Conservation (phyloP, 2,113 vertebrate genomes). For the Ictalurus punctatus region DNA sequence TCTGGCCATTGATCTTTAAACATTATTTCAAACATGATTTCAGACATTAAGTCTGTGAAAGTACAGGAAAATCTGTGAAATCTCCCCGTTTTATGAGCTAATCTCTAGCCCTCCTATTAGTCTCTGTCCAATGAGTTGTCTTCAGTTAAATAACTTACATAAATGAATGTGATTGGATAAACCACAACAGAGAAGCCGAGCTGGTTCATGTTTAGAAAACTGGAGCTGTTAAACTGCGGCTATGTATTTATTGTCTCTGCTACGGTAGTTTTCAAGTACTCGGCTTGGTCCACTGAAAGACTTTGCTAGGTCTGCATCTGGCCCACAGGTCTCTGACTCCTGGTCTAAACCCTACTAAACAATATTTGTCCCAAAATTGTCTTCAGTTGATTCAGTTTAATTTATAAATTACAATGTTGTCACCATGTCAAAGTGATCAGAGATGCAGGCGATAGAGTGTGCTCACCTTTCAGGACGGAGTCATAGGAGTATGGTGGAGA, state of each 20-base stretch:
- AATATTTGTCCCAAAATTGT: neutral
- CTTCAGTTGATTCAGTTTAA: neutral
- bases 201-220: neutral
- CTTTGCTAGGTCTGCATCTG: neutral
- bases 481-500: constrained; percentile 80
- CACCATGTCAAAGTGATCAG: neutral
- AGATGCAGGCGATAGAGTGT: neutral
- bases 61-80: neutral
- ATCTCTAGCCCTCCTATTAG: neutral
- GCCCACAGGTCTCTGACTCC: neutral
- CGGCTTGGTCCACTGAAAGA: neutral
- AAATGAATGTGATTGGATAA: neutral
- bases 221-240: neutral
- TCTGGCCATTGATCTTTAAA: neutral
- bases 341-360: neutral
- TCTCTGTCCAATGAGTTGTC: neutral
- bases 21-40: neutral
- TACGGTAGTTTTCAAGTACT: neutral
- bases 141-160: neutral
- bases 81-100: neutral
- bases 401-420: neutral
- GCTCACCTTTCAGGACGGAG: constrained; percentile 70
- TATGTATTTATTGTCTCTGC: neutral
- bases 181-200: neutral
- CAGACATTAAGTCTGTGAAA: neutral